These are phyloP conservation scores for Eptatretus burgeri DNA, from an alignment of 2,113 vertebrate species.

Conservation along the genomic window DNA sequence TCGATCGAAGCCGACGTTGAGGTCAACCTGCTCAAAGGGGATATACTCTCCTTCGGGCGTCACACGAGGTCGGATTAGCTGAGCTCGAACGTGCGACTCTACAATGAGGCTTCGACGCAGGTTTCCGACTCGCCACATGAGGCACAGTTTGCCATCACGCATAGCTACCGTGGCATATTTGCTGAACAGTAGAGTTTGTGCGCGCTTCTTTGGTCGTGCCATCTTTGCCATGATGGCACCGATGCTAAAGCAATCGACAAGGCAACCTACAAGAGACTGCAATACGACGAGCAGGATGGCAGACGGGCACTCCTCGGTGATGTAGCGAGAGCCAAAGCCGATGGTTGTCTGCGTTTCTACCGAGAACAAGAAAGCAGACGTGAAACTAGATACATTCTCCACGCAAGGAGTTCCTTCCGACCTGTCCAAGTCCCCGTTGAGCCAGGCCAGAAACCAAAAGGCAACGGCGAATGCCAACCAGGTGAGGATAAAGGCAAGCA, in stretches of 20 bases:
- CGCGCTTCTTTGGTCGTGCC: constrained; percentile 4
- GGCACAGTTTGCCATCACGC: neutral
- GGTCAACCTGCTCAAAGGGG: neutral
- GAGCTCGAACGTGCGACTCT: constrained; percentile 4
- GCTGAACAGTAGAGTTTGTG: constrained; percentile 2
- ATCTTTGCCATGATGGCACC: constrained; percentile 5
- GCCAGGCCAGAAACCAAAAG: constrained; percentile 55
- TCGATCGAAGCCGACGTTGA: neutral
- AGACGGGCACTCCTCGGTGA: constrained; percentile 4
- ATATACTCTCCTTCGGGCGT: neutral
- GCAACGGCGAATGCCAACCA: constrained; percentile 74
- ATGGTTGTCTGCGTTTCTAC: constrained; percentile 4
- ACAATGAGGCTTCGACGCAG: neutral
- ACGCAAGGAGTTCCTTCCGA: constrained; percentile 7
- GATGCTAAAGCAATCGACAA: constrained; percentile 4
- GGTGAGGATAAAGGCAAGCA: constrained; percentile 40
- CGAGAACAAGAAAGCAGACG: constrained; percentile 4
- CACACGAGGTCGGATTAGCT: neutral
- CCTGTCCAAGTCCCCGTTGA: constrained; percentile 42
- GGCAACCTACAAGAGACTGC: constrained; percentile 5
- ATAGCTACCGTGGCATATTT: neutral
- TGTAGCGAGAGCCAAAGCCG: constrained; percentile 1
- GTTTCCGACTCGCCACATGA: constrained; percentile 3
- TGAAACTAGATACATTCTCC: neutral
- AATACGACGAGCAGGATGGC: neutral